Percentiles rank a stretch among this genome's conserved stretches.
phyloP scores from a whole-genome alignment of 2,888 invertebrate genomes.

The Cristatella mucedo region DNA sequence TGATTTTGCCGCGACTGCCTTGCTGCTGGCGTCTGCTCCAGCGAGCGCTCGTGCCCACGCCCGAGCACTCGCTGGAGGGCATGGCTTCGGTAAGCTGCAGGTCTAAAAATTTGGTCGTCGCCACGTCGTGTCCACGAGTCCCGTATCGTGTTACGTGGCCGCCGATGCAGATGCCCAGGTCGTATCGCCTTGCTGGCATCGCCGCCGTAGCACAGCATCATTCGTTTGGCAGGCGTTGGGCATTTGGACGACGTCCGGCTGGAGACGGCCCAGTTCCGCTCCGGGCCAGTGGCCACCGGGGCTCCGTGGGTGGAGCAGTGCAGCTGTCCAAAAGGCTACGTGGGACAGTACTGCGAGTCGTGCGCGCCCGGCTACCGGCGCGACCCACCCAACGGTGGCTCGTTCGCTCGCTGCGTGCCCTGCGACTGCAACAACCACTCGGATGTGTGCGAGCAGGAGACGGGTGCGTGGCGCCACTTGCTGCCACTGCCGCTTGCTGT shows the following conservation, averaged over 20 bases:
- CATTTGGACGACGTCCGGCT: constrained; percentile 74
- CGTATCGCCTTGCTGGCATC: no score
- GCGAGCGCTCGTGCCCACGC: no score
- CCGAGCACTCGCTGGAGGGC: no score
- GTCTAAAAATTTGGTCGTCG: no score
- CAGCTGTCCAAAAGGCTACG: constrained; percentile 50
- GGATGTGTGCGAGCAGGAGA: constrained; percentile 82
- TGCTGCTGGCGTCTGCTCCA: no score
- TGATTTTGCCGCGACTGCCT: no score
- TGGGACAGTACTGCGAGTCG: constrained; percentile 91
- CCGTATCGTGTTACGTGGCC: no score
- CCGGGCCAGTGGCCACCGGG: constrained; percentile 45
- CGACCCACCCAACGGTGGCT: constrained; percentile 74
- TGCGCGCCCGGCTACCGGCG: constrained; percentile 88
- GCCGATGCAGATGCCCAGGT: no score
- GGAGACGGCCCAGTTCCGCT: constrained; percentile 60
- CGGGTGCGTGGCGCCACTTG: constrained; percentile 46
- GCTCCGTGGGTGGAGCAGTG: constrained; percentile 91
- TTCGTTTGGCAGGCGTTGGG: constrained; percentile 53
- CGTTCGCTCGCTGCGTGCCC: constrained; percentile 79
- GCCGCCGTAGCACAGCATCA: no score
- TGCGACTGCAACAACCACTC: constrained; percentile 95
- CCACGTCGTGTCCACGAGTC: no score
- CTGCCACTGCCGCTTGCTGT: no score
- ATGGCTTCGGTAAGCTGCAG: no score